Conservation (phyloP, 2,888 invertebrate genomes). For the Lamellibrachia columna region DNA sequence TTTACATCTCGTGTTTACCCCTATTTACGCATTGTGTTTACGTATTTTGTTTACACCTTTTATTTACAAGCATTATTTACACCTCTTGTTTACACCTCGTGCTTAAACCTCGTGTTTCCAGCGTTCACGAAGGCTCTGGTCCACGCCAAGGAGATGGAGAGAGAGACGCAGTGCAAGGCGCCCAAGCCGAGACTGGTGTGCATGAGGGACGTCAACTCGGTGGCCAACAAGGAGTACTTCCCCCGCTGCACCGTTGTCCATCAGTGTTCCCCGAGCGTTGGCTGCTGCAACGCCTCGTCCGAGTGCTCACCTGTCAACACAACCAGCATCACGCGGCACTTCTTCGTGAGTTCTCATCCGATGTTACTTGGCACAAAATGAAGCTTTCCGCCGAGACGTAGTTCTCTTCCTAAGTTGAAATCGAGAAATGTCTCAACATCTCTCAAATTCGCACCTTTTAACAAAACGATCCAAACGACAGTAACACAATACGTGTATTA, state of each 20-base stretch:
- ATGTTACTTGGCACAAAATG: not conserved
- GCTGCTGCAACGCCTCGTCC: conserved; percentile 81
- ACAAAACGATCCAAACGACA: too few relatives aligned
- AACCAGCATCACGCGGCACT: conserved; percentile 77
- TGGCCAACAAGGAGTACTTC: conserved; percentile 78
- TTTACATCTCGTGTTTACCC: not conserved
- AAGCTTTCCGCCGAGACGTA: too few relatives aligned
- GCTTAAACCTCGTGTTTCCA: not conserved
- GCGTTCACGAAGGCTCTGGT: conserved; percentile 35
- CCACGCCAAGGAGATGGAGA: conserved; percentile 48
- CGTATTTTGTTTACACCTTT: not conserved
- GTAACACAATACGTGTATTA: too few relatives aligned
- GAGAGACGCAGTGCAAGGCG: conserved; percentile 69
- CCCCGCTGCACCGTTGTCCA: conserved; percentile 88
- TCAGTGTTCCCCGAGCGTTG: conserved; percentile 86
- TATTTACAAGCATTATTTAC: not conserved
- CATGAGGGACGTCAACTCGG: conserved; percentile 76
- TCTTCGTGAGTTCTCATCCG: conserved; percentile 77
- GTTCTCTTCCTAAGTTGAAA: too few relatives aligned
- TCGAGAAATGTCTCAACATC: too few relatives aligned
- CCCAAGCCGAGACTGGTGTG: conserved; percentile 82
- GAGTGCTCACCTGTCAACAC: conserved; percentile 82
- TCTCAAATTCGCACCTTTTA: too few relatives aligned
- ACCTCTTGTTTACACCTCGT: not conserved
- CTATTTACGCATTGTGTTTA: not conserved